Evolutionary conservation across 2,888 invertebrate genomes (phyloP), one percentile per base, ranked within the genome.

Genomic region (Thereva nobilitata): DNA sequence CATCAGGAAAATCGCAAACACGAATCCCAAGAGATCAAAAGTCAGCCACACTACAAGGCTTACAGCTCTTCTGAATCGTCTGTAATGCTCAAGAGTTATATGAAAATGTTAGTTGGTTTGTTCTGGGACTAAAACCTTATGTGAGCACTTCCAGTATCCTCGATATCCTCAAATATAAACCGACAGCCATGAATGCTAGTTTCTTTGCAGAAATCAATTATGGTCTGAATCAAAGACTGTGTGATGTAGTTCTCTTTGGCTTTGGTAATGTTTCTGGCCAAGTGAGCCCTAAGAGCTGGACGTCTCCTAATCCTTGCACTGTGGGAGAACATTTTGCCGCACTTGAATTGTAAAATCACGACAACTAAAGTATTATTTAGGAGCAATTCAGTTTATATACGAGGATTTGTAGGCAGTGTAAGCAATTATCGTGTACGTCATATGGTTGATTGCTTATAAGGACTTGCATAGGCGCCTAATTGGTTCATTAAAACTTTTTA

Each of bases 181-280:
- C 72, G 70, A 12, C 72, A 70, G 1, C 75, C 75, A 47, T 75
- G 75, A 10, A 75, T 65, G n/a, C 71, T 71, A 3, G 74, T 73
- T 41, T 72, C 71, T 8, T 69, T 70, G 50, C 74, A 75, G 57
- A 73, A 75, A 34, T 70, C 69, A 50, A 44, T 34, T 4, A 59
- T 40, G 4, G 70, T 70, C 44, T 66, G 55, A 10, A 66, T 38
- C 1, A 70, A 50, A 7, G 70, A 64, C 9, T 53, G 49, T 2
- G 68, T 8, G 40, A 69, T 67, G 10, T 64, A 59, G n/a, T 70
- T 69, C 1, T 42, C 10, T 8, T 61, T 59, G 8, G 54, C 67
- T 38, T 45, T 52, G 9, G 8, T 53, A 5, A 63, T 8, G 35
- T 55, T 63, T 37, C 35, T 49, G 6, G 49, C 42, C 34, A 67